Conservation (phyloP, 2,797 vertebrate species). For the Nannoperca australis region DNA sequence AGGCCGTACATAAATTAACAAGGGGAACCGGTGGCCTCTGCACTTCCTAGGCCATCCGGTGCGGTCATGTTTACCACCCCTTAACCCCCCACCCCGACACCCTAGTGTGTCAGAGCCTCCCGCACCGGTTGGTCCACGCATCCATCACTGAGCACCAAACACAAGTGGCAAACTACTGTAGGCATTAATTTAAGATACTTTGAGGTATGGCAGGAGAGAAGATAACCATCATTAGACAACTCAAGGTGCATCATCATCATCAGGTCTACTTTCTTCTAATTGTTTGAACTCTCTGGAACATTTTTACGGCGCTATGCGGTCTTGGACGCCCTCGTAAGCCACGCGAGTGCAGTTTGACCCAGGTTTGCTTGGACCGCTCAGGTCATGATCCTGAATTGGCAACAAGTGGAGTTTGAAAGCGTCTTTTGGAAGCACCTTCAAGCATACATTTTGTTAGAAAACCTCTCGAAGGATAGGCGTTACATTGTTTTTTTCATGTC, state of each 20-base stretch:
- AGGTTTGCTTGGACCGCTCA: neutral
- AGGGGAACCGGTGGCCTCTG: slow-evolving; percentile 82
- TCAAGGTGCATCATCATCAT: neutral
- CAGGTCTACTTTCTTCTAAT: too few species aligned
- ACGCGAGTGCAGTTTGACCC: slow-evolving; percentile 1
- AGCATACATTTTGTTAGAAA: neutral
- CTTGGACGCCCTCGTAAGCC: neutral
- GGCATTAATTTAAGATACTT: neutral
- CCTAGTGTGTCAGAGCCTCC: slow-evolving; percentile 63
- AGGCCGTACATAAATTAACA: slow-evolving; percentile 82
- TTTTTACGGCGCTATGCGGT: neutral
- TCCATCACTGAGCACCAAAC: slow-evolving; percentile 72
- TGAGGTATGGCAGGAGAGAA: neutral
- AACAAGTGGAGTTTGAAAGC: slow-evolving; percentile 1
- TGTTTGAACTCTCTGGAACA: neutral
- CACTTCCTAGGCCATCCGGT: slow-evolving; percentile 82
- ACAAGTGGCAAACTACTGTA: neutral
- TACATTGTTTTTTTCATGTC: neutral
- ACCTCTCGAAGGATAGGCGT: neutral
- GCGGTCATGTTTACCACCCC: slow-evolving; percentile 79
- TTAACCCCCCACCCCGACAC: slow-evolving; percentile 57
- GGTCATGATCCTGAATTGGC: neutral
- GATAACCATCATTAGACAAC: neutral
- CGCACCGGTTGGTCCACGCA: slow-evolving; percentile 76
- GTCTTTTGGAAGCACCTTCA: neutral